Evolutionary conservation across 2,888 invertebrate genomes (phyloP), one percentile per base, ranked within the genome.

Genomic region (Napeogenes sylphis): DNA sequence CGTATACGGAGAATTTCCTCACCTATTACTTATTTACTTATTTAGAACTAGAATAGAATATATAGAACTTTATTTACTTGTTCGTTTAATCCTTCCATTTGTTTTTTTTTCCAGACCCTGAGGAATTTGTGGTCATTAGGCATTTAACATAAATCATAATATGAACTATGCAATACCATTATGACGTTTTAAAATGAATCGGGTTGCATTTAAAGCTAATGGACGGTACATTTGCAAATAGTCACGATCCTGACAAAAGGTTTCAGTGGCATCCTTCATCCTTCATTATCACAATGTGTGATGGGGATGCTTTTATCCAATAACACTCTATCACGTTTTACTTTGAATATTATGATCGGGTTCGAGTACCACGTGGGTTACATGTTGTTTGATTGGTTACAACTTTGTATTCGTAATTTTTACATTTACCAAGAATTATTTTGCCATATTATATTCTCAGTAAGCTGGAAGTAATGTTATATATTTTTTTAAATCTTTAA

Each of bases 221-320:
- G 71, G 70, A 65, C 56, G 65, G 62, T 45, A 58, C 70, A 66
- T 72, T 73, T 69, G 70, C 69, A 55, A 71, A 74, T 71, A 72
- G 73, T 74, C 74, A 74, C 72, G 73, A 71, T 58, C 62, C 61
- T 63, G 66, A 51, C 51, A 51, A 70, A 69, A 70, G 68, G 67
- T 61, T 63, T 60, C 64, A 64, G 64, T 64, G 59, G 65, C 65
- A 65, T 68, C 61, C 58, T 55, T 61, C 65, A 65, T 68, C 61
- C 58, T 55, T 61, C 58, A 59, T 68, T 70, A 70, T 69, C 68
- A 38, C 55, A 14, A 30, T 51, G 51, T 51, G 30, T 51, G 51
- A 51, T 51, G 51, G 51, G 51, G 51, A 51, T 3, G 51, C 51
- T 51, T 51, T 51, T 51, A 51, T 51, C 51, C 51, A 30, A 51